A percentile compares a stretch with the other conserved stretches of the same genome.
phyloP scores from a whole-genome alignment of 1,140 invertebrate genomes.

The Alviniconcha marisindica region DNA sequence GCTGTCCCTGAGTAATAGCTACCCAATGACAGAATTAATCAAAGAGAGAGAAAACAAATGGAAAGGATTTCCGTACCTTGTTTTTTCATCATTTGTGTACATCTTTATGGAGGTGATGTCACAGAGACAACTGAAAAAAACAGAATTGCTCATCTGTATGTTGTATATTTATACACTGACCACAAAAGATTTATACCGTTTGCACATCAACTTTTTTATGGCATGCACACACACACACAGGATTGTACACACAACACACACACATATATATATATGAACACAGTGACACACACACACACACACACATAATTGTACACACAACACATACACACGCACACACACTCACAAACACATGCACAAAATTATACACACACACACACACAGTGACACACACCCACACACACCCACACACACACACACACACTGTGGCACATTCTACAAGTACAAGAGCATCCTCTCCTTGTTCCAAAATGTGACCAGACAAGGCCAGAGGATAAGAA shows the following conservation, averaged over 20 bases:
- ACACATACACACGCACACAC: neutral
- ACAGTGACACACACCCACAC: neutral
- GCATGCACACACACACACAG: too few relatives aligned
- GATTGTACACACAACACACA: too few relatives aligned
- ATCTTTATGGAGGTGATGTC: slow-evolving; percentile 49
- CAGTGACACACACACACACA: too few relatives aligned
- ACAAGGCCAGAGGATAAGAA: too few relatives aligned
- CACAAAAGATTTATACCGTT: too few relatives aligned
- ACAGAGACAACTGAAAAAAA: slow-evolving; percentile 54
- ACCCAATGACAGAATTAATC: neutral
- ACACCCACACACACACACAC: too few relatives aligned
- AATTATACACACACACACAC: neutral
- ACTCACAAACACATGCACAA: neutral
- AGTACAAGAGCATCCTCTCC: too few relatives aligned
- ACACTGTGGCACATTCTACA: too few relatives aligned
- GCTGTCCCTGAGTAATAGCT: neutral
- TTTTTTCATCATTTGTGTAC: slow-evolving; percentile 66
- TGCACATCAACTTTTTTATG: too few relatives aligned
- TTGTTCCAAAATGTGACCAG: too few relatives aligned
- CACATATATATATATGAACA: too few relatives aligned
- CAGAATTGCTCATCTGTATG: neutral
- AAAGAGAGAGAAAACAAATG: neutral
- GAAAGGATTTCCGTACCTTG: slow-evolving; percentile 47
- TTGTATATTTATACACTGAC: too few relatives aligned
- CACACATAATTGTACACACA: neutral